phyloP scores from a whole-genome alignment of 2,888 invertebrate species.

The Octonoba sinensis region DNA sequence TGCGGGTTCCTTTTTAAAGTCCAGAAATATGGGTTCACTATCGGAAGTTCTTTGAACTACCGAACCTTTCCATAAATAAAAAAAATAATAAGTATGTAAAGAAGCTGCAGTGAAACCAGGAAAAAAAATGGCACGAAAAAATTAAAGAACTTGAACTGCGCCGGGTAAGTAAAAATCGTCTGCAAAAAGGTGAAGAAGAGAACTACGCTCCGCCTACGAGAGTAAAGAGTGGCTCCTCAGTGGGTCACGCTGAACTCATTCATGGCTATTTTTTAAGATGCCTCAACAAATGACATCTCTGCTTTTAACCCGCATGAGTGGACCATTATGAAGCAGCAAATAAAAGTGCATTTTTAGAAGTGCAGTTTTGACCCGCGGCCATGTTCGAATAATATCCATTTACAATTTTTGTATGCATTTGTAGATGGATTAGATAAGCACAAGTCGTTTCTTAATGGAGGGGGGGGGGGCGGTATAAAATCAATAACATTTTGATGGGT shows the following conservation, averaged over 20 bases:
- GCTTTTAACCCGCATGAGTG: constrained; percentile 16
- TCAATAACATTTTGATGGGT: neutral
- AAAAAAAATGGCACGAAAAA: constrained; percentile 32
- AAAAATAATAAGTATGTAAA: too few relatives aligned
- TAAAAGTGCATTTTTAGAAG: constrained; percentile 20
- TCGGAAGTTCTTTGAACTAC: constrained; percentile 60
- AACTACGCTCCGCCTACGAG: constrained; percentile 28
- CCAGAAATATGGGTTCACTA: neutral
- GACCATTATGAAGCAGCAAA: constrained; percentile 2
- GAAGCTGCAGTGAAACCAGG: neutral
- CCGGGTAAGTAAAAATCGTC: neutral
- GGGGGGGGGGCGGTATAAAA: neutral
- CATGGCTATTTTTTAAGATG: constrained; percentile 9
- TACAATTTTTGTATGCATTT: too few relatives aligned
- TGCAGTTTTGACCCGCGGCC: neutral
- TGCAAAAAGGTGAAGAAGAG: constrained; percentile 13
- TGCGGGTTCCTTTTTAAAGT: constrained; percentile 26
- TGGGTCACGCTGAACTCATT: constrained; percentile 51
- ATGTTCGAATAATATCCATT: too few relatives aligned
- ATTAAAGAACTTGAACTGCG: constrained; percentile 24
- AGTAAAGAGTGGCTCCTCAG: constrained; percentile 38
- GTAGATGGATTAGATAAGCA: too few relatives aligned
- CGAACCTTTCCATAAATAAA: neutral
- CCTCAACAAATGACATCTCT: constrained; percentile 19
- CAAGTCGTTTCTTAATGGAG: neutral